A percentile compares a stretch with the other conserved stretches of the same genome.
Conservation (phyloP, 2,113 vertebrate species). For the Pica pica region DNA sequence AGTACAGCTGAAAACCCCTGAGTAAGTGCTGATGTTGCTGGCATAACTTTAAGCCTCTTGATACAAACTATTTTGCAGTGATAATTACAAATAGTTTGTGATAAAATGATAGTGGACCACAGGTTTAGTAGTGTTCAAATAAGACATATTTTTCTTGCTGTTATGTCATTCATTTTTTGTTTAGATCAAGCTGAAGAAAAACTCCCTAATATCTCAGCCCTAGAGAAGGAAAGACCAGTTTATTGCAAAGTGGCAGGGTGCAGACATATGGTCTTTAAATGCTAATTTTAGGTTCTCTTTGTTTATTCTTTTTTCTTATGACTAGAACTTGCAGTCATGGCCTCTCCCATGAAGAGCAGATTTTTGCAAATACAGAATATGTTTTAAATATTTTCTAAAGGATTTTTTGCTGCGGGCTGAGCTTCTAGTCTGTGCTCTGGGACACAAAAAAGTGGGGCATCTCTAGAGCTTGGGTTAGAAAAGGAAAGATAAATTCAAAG, state of each 20-base stretch:
- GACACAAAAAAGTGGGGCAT: background rate
- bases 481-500: background rate
- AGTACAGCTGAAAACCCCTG: background rate
- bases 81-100: background rate
- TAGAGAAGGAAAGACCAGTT: background rate
- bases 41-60: background rate
- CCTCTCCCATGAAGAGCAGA: background rate
- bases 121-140: background rate
- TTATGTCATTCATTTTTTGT: background rate
- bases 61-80: background rate
- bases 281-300: background rate
- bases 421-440: background rate
- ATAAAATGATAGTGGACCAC: background rate
- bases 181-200: background rate
- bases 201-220: background rate
- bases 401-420: background rate
- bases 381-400: background rate
- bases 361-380: background rate
- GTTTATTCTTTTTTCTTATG: background rate
- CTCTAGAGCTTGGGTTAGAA: background rate
- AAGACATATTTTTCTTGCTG: background rate
- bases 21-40: background rate
- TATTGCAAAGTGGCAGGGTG: background rate
- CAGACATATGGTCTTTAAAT: background rate
- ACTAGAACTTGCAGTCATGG: background rate